phyloP scores from a whole-genome alignment of 1,140 invertebrate species.

The Drosophila ironensis region DNA sequence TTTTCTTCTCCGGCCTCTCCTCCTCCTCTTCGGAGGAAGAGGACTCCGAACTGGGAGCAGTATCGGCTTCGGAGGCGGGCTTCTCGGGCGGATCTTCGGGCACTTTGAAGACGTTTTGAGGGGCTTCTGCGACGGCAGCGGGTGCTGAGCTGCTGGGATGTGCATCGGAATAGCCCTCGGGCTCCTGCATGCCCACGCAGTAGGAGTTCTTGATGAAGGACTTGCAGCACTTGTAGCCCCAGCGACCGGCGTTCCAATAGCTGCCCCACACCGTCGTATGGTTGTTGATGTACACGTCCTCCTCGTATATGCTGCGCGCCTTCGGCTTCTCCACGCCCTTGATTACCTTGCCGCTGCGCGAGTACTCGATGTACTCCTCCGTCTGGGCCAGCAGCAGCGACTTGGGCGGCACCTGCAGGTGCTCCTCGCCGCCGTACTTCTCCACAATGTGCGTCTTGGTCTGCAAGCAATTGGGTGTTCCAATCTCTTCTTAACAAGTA shows the following conservation, averaged over 20 bases:
- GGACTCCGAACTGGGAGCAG: slow-evolving; percentile 37
- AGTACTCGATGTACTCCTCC: slow-evolving; percentile 98
- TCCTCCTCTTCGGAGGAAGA: slow-evolving; percentile 64
- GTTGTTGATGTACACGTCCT: slow-evolving; percentile 96
- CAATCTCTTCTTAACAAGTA: neutral
- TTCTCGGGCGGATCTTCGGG: slow-evolving; percentile 6
- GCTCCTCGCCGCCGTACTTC: slow-evolving; percentile 90
- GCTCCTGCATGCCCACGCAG: slow-evolving; percentile 82
- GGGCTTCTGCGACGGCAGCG: slow-evolving; percentile 11
- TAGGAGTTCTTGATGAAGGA: slow-evolving; percentile 90
- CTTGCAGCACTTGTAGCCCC: slow-evolving; percentile 99
- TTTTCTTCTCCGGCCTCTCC: slow-evolving; percentile 81
- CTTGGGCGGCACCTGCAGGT: slow-evolving; percentile 92
- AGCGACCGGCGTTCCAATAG: slow-evolving; percentile 94
- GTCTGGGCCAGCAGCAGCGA: slow-evolving; percentile 96
- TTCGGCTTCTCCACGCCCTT: slow-evolving; percentile 93
- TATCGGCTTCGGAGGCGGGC: slow-evolving; percentile 75
- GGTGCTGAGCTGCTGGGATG: slow-evolving; percentile 72
- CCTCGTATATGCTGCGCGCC: slow-evolving; percentile 93
- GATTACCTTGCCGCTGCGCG: slow-evolving; percentile 92
- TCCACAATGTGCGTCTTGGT: slow-evolving; percentile 79
- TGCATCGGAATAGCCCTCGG: slow-evolving; percentile 55
- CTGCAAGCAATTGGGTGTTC: slow-evolving; percentile 9
- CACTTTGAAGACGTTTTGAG: neutral
- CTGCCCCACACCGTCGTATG: slow-evolving; percentile 98